Conservation (phyloP, 1,140 invertebrate species). For the Drosophila nigrodunni region DNA sequence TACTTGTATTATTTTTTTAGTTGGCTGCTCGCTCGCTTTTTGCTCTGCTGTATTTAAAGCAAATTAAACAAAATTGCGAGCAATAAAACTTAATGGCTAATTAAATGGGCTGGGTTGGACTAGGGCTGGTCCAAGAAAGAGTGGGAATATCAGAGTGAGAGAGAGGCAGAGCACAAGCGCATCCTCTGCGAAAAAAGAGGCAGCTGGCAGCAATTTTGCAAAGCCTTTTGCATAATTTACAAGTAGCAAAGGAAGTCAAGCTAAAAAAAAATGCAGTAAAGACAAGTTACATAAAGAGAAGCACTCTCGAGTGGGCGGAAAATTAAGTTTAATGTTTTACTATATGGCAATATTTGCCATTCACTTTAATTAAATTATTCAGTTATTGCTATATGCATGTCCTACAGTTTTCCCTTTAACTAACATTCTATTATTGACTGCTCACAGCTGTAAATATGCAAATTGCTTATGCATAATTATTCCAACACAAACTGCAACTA, state of each 20-base stretch:
- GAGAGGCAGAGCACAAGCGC: conserved; percentile 17
- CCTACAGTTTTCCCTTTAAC: background rate
- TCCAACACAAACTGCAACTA: conserved; percentile 29
- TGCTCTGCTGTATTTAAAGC: conserved; percentile 74
- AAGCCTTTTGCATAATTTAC: conserved; percentile 81
- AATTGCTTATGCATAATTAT: conserved; percentile 64
- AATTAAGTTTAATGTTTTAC: conserved; percentile 66
- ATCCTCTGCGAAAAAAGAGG: conserved; percentile 23
- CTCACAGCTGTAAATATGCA: conserved; percentile 52
- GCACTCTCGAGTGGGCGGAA: conserved; percentile 37
- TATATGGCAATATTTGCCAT: conserved; percentile 60
- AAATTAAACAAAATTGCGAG: conserved; percentile 82
- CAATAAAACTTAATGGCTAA: conserved; percentile 83
- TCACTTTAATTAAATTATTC: conserved; percentile 75
- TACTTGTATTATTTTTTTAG: conserved; percentile 38
- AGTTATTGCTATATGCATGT: conserved; percentile 62
- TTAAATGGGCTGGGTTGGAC: conserved; percentile 76
- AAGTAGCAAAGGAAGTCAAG: conserved; percentile 63
- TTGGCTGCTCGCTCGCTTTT: conserved; percentile 30
- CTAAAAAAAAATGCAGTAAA: conserved; percentile 27
- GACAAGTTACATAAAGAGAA: conserved; percentile 25
- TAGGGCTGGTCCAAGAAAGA: conserved; percentile 40
- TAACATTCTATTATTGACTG: background rate
- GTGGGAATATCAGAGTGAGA: conserved; percentile 20
- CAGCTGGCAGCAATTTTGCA: conserved; percentile 73